phyloP scores from a whole-genome alignment of 2,888 invertebrate species.

The Branchellion lobata region DNA sequence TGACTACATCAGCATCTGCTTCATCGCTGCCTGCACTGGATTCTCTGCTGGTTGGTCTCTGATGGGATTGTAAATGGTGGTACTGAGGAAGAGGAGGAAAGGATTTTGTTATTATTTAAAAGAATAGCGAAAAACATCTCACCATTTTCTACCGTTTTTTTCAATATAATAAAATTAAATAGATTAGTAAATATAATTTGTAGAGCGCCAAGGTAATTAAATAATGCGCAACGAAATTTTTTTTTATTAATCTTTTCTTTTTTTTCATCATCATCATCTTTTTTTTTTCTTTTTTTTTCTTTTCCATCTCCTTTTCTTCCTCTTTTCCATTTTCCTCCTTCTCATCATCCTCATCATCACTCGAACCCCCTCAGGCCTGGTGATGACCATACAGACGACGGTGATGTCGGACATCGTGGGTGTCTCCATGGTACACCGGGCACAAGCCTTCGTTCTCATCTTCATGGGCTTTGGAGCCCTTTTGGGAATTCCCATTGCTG shows the following conservation, averaged over 20 bases:
- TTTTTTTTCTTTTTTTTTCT: not conserved
- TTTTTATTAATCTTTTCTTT: too few species aligned
- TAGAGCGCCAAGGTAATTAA: too few species aligned
- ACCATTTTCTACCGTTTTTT: not conserved
- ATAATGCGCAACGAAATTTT: not conserved
- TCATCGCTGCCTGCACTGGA: constrained; percentile 30
- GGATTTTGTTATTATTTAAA: too few species aligned
- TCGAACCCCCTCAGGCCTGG: constrained; percentile 20
- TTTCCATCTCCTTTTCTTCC: not conserved
- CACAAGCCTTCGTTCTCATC: constrained; percentile 46
- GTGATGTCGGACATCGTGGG: constrained; percentile 46
- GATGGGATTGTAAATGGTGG: too few species aligned
- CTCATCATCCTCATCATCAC: not conserved
- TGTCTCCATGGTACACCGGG: constrained; percentile 41
- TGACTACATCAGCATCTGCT: constrained; percentile 16
- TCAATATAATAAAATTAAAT: not conserved
- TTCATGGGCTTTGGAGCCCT: constrained; percentile 46
- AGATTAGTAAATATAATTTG: not conserved
- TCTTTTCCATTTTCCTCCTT: too few species aligned
- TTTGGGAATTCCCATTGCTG: constrained; percentile 47
- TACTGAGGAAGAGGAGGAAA: too few species aligned
- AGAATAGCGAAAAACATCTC: too few species aligned
- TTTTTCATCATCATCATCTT: not conserved
- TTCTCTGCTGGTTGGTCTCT: constrained; percentile 23
- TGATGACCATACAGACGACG: constrained; percentile 47